A percentile compares a stretch with the other conserved stretches of the same genome.
Conservation (phyloP, 2,888 invertebrate genomes). For the Dendrolimus houi region DNA sequence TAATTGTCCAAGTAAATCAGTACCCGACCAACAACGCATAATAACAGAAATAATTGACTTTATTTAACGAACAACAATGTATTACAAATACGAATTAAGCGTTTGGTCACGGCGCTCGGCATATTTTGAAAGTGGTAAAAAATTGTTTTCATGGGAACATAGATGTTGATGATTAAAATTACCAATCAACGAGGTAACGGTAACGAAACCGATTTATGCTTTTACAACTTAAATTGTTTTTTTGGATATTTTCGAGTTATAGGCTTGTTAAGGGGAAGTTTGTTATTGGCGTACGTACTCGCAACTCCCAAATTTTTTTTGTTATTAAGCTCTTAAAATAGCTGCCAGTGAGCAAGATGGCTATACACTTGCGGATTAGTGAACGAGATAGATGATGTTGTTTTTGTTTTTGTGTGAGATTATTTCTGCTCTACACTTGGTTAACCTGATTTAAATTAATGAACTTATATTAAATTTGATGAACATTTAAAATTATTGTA, state of each 20-base stretch:
- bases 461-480: too few relatives aligned
- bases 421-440: too few relatives aligned
- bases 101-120: conserved; percentile 49
- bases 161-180: conserved; percentile 26
- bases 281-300: too few relatives aligned
- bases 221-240: background rate
- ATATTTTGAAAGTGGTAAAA: conserved; percentile 36
- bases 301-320: background rate
- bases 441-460: too few relatives aligned
- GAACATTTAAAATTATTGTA: too few relatives aligned
- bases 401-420: too few relatives aligned
- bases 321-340: too few relatives aligned
- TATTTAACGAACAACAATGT: conserved; percentile 19
- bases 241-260: background rate
- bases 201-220: conserved; percentile 14
- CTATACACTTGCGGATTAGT: too few relatives aligned
- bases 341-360: too few relatives aligned
- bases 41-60: conserved; percentile 8
- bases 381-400: too few relatives aligned
- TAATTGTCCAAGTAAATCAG: too few relatives aligned
- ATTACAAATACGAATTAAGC: conserved; percentile 48
- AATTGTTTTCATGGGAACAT: conserved; percentile 53
- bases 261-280: too few relatives aligned
- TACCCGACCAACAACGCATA: conserved; percentile 1
- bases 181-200: conserved; percentile 47